phyloP scores from a whole-genome alignment of 1,140 invertebrate species.

The Antheraea mylitta region DNA sequence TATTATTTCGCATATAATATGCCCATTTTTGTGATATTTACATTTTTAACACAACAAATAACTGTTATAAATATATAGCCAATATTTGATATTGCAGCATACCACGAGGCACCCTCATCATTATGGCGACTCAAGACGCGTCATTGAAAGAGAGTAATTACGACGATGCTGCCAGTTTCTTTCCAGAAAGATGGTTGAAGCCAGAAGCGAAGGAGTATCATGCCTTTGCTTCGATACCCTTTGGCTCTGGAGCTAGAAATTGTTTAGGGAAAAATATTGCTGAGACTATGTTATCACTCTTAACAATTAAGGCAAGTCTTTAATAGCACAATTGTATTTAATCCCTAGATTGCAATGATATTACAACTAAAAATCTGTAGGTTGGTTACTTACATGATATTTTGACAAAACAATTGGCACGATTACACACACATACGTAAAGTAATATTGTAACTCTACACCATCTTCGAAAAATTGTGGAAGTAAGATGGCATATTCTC shows the following conservation, averaged over 20 bases:
- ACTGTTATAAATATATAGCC: background rate
- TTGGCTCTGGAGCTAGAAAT: slow-evolving; percentile 80
- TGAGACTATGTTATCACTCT: slow-evolving; percentile 78
- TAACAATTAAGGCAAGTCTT: slow-evolving; percentile 78
- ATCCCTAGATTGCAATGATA: too few relatives aligned
- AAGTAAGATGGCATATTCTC: too few relatives aligned
- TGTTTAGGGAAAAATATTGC: slow-evolving; percentile 81
- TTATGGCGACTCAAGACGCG: slow-evolving; percentile 85
- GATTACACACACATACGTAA: too few relatives aligned
- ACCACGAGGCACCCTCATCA: slow-evolving; percentile 83
- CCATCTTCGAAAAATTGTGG: too few relatives aligned
- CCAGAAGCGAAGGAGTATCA: slow-evolving; percentile 59
- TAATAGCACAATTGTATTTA: background rate
- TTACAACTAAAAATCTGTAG: too few relatives aligned
- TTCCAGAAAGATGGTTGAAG: slow-evolving; percentile 85
- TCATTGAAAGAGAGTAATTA: slow-evolving; percentile 84
- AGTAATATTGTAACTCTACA: too few relatives aligned
- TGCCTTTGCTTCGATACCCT: slow-evolving; percentile 80
- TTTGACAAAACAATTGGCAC: too few relatives aligned
- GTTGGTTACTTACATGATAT: too few relatives aligned
- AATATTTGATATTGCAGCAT: slow-evolving; percentile 47
- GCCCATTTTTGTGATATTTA: too few relatives aligned
- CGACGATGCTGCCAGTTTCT: slow-evolving; percentile 84
- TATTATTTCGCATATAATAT: too few relatives aligned
- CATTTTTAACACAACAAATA: too few relatives aligned